Percentiles rank a stretch among this genome's conserved stretches.
Conservation (phyloP, 2,888 invertebrate species). For the Aplocera efformata region DNA sequence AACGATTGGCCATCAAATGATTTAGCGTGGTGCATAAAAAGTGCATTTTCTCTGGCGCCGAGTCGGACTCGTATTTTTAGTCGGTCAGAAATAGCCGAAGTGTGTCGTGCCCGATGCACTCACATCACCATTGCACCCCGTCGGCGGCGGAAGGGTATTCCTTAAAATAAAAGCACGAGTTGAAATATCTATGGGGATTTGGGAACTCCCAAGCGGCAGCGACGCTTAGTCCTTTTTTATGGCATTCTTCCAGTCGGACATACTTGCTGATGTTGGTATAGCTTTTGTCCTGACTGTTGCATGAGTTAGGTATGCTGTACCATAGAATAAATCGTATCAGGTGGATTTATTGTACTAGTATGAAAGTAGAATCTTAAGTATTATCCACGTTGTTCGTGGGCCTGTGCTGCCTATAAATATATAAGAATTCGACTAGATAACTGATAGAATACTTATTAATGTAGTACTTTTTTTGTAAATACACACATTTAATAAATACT, state of each 20-base stretch:
- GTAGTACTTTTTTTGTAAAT: too few relatives aligned
- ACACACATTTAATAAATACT: too few relatives aligned
- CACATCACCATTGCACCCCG: slow-evolving; percentile 42
- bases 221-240: slow-evolving; percentile 10
- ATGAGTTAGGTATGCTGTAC: too few relatives aligned
- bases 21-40: slow-evolving; percentile 68
- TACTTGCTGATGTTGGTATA: not conserved
- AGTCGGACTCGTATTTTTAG: slow-evolving; percentile 63
- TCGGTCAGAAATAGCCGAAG: slow-evolving; percentile 56
- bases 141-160: slow-evolving; percentile 30
- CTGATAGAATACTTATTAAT: too few relatives aligned
- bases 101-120: slow-evolving; percentile 54
- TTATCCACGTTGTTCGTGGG: too few relatives aligned
- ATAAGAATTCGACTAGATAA: too few relatives aligned
- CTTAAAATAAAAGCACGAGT: slow-evolving; percentile 20
- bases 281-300: too few relatives aligned
- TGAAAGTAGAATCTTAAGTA: too few relatives aligned
- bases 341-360: too few relatives aligned
- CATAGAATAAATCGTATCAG: too few relatives aligned
- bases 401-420: too few relatives aligned
- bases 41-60: slow-evolving; percentile 48
- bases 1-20: slow-evolving; percentile 33
- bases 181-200: slow-evolving; percentile 18
- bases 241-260: slow-evolving; percentile 6
- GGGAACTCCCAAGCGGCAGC: slow-evolving; percentile 17